A percentile compares a stretch with the other conserved stretches of the same genome.
phyloP scores from a whole-genome alignment of 2,113 vertebrate genomes.

The Potamarius usumacintae region DNA sequence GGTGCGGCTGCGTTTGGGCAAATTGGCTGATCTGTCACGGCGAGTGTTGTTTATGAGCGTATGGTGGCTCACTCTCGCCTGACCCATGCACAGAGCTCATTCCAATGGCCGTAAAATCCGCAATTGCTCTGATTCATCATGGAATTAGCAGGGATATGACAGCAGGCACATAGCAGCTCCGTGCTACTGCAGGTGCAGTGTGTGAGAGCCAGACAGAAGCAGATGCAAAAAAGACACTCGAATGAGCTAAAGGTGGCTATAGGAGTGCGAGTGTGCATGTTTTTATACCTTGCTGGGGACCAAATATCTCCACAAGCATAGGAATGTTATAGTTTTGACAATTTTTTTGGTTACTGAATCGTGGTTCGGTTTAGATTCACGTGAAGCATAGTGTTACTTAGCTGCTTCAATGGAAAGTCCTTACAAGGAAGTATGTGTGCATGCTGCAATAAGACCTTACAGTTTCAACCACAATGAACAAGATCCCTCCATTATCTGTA shows the following conservation, averaged over 20 bases:
- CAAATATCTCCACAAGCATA: neutral
- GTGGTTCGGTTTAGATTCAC: neutral
- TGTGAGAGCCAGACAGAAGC: conserved; percentile 24
- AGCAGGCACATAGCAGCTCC: conserved; percentile 40
- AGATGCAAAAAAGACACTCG: conserved; percentile 4
- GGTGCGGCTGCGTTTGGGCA: conserved; percentile 59
- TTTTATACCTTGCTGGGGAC: too few relatives aligned
- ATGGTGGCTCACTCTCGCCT: conserved; percentile 56
- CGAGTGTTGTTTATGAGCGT: conserved; percentile 68
- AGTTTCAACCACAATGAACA: neutral
- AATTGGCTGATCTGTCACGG: conserved; percentile 70
- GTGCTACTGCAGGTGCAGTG: conserved; percentile 57
- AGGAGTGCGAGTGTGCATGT: neutral
- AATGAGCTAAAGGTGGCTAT: neutral
- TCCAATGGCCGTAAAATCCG: conserved; percentile 66
- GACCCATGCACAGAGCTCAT: conserved; percentile 57
- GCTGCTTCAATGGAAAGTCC: neutral
- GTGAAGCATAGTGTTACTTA: neutral
- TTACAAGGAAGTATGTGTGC: neutral
- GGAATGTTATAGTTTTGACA: too few relatives aligned
- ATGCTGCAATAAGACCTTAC: neutral
- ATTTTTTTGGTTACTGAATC: neutral
- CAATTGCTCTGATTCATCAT: conserved; percentile 69
- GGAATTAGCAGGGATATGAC: conserved; percentile 68
- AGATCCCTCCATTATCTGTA: neutral